phyloP scores from a whole-genome alignment of 2,797 vertebrate genomes.

The Acestrorhynchus altus region DNA sequence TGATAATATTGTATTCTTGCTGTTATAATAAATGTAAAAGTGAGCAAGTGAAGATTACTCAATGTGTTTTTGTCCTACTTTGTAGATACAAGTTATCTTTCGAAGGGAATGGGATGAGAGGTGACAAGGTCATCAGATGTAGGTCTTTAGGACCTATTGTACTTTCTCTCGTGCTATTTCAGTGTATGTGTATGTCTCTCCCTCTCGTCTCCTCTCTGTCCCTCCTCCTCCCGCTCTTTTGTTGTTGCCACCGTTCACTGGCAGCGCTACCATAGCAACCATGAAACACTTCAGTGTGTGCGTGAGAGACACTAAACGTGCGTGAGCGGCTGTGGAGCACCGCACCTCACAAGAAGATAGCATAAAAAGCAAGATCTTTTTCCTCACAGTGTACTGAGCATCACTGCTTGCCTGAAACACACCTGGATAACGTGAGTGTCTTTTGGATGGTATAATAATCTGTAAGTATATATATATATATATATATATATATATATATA shows the following conservation, averaged over 20 bases:
- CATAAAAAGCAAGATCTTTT: neutral
- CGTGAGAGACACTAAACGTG: slow-evolving; percentile 37
- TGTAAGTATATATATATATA: slow-evolving; percentile 22
- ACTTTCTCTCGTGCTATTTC: slow-evolving; percentile 22
- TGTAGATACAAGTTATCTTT: slow-evolving; percentile 8
- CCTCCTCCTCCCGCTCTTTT: slow-evolving; percentile 70
- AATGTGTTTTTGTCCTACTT: neutral
- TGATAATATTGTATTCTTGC: neutral
- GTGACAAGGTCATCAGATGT: slow-evolving; percentile 29
- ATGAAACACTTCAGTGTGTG: slow-evolving; percentile 77
- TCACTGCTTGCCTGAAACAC: neutral
- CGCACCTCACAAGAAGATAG: neutral
- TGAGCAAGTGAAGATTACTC: neutral
- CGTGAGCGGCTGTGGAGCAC: slow-evolving; percentile 23
- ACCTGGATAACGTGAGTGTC: neutral
- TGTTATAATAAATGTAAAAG: neutral
- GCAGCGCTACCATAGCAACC: slow-evolving; percentile 80
- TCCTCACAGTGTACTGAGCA: neutral
- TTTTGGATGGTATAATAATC: slow-evolving; percentile 1
- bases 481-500: neutral
- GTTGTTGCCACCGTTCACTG: slow-evolving; percentile 76
- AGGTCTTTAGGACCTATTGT: slow-evolving; percentile 44
- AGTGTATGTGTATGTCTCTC: slow-evolving; percentile 14
- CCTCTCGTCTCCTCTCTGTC: slow-evolving; percentile 53
- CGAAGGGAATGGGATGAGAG: neutral